phyloP scores from a whole-genome alignment of 2,113 vertebrate species.

The Cynopterus brachyotis region DNA sequence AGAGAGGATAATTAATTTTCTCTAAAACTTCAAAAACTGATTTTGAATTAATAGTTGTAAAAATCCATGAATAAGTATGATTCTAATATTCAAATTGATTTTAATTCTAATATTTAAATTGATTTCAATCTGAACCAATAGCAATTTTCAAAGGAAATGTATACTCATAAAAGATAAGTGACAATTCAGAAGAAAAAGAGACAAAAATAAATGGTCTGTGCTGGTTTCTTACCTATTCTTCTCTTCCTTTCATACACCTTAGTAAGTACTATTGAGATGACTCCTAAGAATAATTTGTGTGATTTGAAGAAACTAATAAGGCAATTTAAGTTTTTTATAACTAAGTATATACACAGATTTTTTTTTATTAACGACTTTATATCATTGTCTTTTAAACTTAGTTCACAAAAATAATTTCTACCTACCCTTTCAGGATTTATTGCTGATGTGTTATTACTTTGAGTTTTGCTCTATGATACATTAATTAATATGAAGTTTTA shows the following conservation, averaged over 20 bases:
- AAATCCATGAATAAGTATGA: background rate
- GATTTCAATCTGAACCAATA: background rate
- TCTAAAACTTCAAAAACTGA: background rate
- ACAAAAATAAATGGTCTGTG: background rate
- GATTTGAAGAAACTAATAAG: background rate
- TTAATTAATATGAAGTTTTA: background rate
- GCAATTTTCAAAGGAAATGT: constrained; percentile 20
- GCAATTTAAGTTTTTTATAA: background rate
- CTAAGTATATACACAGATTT: background rate
- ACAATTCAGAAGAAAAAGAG: background rate
- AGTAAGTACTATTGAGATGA: background rate
- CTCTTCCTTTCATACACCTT: background rate
- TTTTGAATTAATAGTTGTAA: background rate
- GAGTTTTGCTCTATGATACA: background rate
- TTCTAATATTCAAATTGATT: background rate
- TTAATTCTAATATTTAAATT: background rate
- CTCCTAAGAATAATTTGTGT: constrained; percentile 9
- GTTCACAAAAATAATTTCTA: background rate
- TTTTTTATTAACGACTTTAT: background rate
- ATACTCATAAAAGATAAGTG: background rate
- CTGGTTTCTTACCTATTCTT: background rate
- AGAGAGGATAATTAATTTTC: background rate
- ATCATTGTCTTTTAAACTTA: background rate
- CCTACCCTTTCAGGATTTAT: background rate
- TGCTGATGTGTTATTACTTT: background rate